Base-by-base conservation (phyloP, 2,113 vertebrate species). In the Channa maculata region DNA sequence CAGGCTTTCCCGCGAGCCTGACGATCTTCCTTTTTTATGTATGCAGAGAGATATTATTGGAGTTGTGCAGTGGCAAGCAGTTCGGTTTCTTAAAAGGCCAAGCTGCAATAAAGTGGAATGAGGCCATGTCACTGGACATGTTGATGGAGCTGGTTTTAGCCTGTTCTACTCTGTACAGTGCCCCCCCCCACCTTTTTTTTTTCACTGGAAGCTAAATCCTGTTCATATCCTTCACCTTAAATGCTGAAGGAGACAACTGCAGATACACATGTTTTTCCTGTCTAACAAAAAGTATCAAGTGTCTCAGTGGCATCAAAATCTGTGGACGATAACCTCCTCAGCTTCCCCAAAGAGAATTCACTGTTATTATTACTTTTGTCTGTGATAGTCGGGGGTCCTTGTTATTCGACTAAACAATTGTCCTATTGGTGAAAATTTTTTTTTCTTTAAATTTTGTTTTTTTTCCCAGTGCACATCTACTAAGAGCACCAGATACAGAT, bases 1-100 rank as follows among this genome's bases (percentile, higher is more conserved):
- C 57, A 8, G 64, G 53, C 69, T 87, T 89, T 80, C 85, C 79
- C 69, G 45, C 33, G 75, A 75, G 81, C 75, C 68, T 82, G 65
- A 55, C 54, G 49, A 37, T 83, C 76, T 61, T 65, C 61, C 55
- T 54, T 84, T 41, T 91, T 92, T 86, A 90, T 85, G 83, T 88
- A 92, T 90, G 90, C 89, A 92, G 79, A 71, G 77, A 84, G 88
- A 88, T 90, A 83, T 92, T 83, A 88, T 80, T 88, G 67, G 71
- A 89, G 87, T 88, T 89, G 80, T 91, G 91, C 89, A 61, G 37
- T 53, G 64, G 87, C 88, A 88, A 90, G 91, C 89, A 90, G 63
- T 92, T 90, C 83, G 86, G 71, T 77, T 88, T 82, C 75, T 75
- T 86, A 82, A 92, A 93, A 92, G 89, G 84, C 88, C 84, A 84